phyloP scores from a whole-genome alignment of 2,113 vertebrate genomes.

The Thalassarche chlororhynchos region DNA sequence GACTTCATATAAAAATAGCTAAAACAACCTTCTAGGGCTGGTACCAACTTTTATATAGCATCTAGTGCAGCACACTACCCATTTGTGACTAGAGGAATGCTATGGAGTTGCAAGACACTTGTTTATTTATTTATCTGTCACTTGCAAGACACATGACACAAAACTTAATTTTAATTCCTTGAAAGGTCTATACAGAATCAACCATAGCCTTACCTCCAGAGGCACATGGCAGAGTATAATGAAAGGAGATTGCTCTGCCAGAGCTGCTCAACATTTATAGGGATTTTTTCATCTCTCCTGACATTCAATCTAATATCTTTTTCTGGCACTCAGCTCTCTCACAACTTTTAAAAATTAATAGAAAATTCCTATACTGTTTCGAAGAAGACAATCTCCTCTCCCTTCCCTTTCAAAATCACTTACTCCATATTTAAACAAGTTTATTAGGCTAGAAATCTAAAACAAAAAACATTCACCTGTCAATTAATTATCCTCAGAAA shows the following conservation, averaged over 20 bases:
- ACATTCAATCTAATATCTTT: background rate
- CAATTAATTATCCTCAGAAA: background rate
- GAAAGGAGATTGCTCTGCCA: background rate
- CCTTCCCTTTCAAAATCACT: background rate
- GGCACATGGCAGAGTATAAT: background rate
- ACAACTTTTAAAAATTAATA: background rate
- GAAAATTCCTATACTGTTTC: background rate
- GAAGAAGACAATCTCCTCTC: background rate
- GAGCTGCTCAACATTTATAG: background rate
- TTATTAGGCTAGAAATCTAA: background rate
- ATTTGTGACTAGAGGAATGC: background rate
- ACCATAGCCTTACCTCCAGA: background rate
- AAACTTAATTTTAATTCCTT: background rate
- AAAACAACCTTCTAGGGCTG: background rate
- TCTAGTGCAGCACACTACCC: background rate
- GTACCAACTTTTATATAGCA: background rate
- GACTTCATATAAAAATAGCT: background rate
- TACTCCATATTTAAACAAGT: background rate
- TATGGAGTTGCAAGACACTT: background rate
- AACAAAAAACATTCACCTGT: background rate
- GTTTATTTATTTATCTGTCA: background rate
- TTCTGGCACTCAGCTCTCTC: background rate
- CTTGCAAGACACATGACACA: background rate
- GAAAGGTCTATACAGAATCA: background rate
- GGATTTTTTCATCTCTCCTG: background rate